phyloP scores from a whole-genome alignment of 2,797 vertebrate genomes.

The Avahi laniger region DNA sequence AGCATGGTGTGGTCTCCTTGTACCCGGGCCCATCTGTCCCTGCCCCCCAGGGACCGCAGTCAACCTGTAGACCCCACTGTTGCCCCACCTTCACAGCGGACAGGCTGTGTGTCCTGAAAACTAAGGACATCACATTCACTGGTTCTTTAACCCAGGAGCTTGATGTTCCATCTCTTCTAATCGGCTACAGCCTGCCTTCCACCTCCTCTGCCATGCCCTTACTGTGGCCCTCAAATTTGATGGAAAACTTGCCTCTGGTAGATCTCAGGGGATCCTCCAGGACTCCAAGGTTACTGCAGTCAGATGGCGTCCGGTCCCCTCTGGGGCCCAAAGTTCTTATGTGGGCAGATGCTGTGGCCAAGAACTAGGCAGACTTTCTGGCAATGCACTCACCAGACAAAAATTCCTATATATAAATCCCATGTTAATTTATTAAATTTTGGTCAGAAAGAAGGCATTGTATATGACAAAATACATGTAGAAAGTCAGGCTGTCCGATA shows the following conservation, averaged over 20 bases:
- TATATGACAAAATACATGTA: neutral
- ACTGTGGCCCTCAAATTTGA: neutral
- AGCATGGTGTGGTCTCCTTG: neutral
- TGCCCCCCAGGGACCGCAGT: neutral
- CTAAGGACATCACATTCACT: neutral
- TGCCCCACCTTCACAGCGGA: neutral
- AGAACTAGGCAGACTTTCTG: slow-evolving; percentile 33
- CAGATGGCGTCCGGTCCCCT: neutral
- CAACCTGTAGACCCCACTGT: neutral
- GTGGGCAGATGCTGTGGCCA: slow-evolving; percentile 5
- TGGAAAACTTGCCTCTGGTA: neutral
- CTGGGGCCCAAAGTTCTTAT: neutral
- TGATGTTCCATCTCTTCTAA: neutral
- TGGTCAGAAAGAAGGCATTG: slow-evolving; percentile 30
- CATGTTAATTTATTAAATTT: slow-evolving; percentile 63
- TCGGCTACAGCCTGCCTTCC: neutral
- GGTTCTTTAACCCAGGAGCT: neutral
- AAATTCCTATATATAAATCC: slow-evolving; percentile 14
- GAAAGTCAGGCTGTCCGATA: neutral
- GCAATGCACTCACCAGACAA: neutral
- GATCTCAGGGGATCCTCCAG: neutral
- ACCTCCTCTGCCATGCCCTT: neutral
- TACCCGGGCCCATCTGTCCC: neutral
- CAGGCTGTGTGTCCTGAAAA: neutral
- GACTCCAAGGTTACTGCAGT: neutral